Evolutionary conservation across 2,113 vertebrate genomes (phyloP), one percentile per base, ranked within the genome.

Genomic region (Tragelaphus scriptus): DNA sequence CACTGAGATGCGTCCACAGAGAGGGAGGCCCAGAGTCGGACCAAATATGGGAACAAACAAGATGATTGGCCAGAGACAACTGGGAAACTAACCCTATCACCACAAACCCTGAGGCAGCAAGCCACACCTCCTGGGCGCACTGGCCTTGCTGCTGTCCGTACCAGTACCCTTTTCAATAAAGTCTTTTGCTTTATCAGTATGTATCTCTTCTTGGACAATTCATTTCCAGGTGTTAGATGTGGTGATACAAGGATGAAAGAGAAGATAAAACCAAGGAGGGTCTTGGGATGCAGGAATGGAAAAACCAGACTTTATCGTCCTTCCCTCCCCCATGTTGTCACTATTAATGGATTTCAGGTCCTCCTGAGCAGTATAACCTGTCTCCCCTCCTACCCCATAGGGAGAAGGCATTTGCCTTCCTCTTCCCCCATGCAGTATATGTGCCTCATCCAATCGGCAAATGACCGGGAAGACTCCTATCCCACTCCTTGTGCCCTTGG

Each of bases 241-340:
- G n/a, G 65, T 71, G n/a, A 71, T 71, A 16, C n/a, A 71, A 71
- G n/a, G 65, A 71, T 71, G 65, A 68, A 68, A 68, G 65, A 68
- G 17, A 4, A 36, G 17, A 68, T 68, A 68, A 68, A 68, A 68
- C 65, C 65, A 68, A 21, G 17, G 65, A 36, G 32, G 17, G 65
- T 68, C 65, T 21, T 68, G n/a, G 8, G n/a, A 36, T 68, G 65
- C 65, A 68, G 17, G 17, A 36, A 68, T 17, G 8, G 30, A 71
- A 71, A 71, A 36, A 11, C 8, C 65, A 36, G 65, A 71, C 65
- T 19, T 71, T 71, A 71, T 36, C n/a, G 5, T 36, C 65, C 65
- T 71, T 71, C 65, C 65, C 65, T 71, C 65, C 65, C n/a, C n/a
- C 17, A 71, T 21, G n/a, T 71, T 36, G 65, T 71, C 36, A 36